A percentile compares a stretch with the other conserved stretches of the same genome.
These are phyloP conservation scores for Paralichthys olivaceus DNA, from an alignment of 2,113 vertebrate species.

Conservation along the genomic window DNA sequence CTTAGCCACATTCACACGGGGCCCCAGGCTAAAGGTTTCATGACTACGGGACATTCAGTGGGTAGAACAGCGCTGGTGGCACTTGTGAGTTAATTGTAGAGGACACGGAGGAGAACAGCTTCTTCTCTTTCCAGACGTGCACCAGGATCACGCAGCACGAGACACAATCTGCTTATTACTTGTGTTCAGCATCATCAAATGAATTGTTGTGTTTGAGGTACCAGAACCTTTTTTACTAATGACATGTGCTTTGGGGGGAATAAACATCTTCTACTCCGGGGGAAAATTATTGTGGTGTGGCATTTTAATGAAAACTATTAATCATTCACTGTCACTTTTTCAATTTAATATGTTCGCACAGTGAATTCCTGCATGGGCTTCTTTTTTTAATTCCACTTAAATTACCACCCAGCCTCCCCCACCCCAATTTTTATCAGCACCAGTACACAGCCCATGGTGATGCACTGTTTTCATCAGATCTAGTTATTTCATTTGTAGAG, in stretches of 20 bases:
- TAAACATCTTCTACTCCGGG: conserved; percentile 59
- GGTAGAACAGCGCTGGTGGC: conserved; percentile 1
- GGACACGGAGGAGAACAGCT: conserved; percentile 25
- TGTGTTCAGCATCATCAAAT: conserved; percentile 37
- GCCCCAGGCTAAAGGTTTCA: conserved; percentile 32
- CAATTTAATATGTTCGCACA: conserved; percentile 31
- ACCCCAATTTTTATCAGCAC: conserved; percentile 8
- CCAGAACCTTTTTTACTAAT: conserved; percentile 59
- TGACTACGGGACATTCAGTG: conserved; percentile 14
- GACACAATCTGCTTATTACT: conserved; percentile 24
- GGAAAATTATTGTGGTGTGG: conserved; percentile 27
- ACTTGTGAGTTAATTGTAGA: conserved; percentile 36
- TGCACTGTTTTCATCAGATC: conserved; percentile 15
- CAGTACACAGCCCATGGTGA: conserved; percentile 8
- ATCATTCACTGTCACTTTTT: conserved; percentile 65
- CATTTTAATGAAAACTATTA: conserved; percentile 72
- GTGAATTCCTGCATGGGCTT: conserved; percentile 7
- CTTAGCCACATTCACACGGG: conserved; percentile 3
- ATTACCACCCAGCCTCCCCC: conserved; percentile 12
- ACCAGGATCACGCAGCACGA: not conserved
- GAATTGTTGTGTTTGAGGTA: conserved; percentile 57
- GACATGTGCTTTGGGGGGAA: conserved; percentile 52
- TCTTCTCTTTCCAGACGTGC: not conserved
- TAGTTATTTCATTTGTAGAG: conserved; percentile 27
- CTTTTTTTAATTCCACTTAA: conserved; percentile 17